A percentile compares a stretch with the other conserved stretches of the same genome.
phyloP scores from a whole-genome alignment of 1,140 invertebrate genomes.

The Macrostomum lignano region DNA sequence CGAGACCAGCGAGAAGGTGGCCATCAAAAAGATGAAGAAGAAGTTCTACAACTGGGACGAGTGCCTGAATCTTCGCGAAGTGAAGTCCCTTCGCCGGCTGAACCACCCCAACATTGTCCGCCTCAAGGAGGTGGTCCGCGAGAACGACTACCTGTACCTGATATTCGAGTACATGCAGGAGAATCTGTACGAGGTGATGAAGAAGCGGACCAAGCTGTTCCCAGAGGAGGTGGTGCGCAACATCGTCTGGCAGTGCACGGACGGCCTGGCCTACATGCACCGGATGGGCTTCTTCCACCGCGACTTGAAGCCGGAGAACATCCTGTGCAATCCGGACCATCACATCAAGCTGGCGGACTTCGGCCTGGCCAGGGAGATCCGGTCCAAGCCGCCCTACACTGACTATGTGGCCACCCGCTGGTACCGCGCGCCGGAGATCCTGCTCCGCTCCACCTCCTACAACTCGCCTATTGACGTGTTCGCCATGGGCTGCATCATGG shows the following conservation, averaged over 20 bases:
- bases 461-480: slow-evolving; percentile 89
- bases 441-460: slow-evolving; percentile 74
- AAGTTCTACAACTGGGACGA: slow-evolving; percentile 99
- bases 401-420: slow-evolving; percentile 98
- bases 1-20: slow-evolving; percentile 88
- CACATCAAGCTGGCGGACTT: slow-evolving; percentile 94
- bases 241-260: slow-evolving; percentile 69
- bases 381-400: slow-evolving; percentile 80
- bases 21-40: slow-evolving; percentile 96
- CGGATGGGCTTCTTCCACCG: slow-evolving; percentile 79
- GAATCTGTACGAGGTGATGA: slow-evolving; percentile 93
- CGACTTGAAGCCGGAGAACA: slow-evolving; percentile 61
- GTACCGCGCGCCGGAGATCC: slow-evolving; percentile 78
- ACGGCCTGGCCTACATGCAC: slow-evolving; percentile 91
- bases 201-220: slow-evolving; percentile 59
- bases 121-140: slow-evolving; percentile 85
- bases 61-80: slow-evolving; percentile 85
- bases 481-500: slow-evolving; percentile 76
- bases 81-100: slow-evolving; percentile 80
- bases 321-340: slow-evolving; percentile 79
- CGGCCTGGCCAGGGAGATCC: slow-evolving; percentile 54
- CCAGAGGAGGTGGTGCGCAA: slow-evolving; percentile 71
- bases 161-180: slow-evolving; percentile 99
- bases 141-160: slow-evolving; percentile 92
- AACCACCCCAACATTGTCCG: slow-evolving; percentile 91